Conservation (phyloP, 2,113 vertebrate species). For the Bos indicus region DNA sequence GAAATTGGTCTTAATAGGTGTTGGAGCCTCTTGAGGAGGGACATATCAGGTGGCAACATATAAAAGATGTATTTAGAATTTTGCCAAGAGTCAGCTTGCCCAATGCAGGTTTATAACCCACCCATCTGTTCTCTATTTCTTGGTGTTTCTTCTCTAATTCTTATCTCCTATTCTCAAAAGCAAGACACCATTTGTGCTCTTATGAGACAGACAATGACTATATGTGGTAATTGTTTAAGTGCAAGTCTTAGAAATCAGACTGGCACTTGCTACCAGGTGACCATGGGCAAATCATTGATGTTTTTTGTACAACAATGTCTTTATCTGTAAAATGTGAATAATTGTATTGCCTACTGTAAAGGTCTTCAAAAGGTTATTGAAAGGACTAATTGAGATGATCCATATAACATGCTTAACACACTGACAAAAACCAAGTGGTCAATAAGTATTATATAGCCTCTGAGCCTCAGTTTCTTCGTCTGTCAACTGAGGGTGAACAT, state of each 20-base stretch:
- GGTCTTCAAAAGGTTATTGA: not conserved
- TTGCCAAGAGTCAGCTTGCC: not conserved
- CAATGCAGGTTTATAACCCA: not conserved
- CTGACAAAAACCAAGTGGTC: not conserved
- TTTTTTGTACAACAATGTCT: not conserved
- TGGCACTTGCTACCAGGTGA: not conserved
- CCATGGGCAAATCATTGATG: not conserved
- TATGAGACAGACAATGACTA: not conserved
- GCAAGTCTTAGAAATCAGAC: not conserved
- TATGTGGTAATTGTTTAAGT: not conserved
- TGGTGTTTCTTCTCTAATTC: not conserved
- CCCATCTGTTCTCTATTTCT: not conserved
- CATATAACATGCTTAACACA: not conserved
- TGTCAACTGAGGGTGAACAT: not conserved
- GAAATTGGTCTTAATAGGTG: not conserved
- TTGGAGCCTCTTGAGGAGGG: not conserved
- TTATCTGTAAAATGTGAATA: conserved; percentile 12
- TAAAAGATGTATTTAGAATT: not conserved
- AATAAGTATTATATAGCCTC: not conserved
- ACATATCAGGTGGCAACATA: not conserved
- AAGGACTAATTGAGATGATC: not conserved
- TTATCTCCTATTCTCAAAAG: not conserved
- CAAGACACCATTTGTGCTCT: not conserved
- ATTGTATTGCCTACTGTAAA: not conserved
- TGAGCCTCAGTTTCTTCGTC: not conserved